Base-by-base conservation (phyloP, 2,888 invertebrate genomes). In the Lasioglossum lativentre region DNA sequence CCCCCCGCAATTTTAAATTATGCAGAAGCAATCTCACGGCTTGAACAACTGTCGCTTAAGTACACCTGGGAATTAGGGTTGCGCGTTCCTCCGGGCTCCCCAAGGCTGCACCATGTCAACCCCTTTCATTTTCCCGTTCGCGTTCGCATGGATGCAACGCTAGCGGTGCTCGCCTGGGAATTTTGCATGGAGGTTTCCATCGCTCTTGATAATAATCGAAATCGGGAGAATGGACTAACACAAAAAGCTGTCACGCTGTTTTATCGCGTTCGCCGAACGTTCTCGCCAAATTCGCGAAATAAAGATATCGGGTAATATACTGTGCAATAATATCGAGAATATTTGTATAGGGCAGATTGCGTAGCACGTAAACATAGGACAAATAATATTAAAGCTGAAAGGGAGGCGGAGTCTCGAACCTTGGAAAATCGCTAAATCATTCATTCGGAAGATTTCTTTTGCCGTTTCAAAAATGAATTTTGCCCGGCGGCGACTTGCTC, bases 1-100 rank as follows among this genome's bases (percentile, higher is more conserved):
- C 12, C 59, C n/a, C 3, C 16, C 38, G 63, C 76, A 86, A 86
- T 89, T 85, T 86, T 92, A 84, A 92, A 90, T 92, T 81, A 92
- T 93, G 89, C 92, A 93, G 88, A 89, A 87, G 91, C 92, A 91
- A 93, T 93, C 88, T 89, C 88, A 75, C 80, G 75, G 84, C 74
- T 88, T 90, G 92, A 93, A 92, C 88, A 91, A 89, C 89, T 89
- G 82, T 76, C 86, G 85, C 71, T 63, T 72, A 73, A 76, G 75
- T 76, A 82, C 79, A 70, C 45, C 75, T 63, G 86, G 84, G 86
- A 91, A 86, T 87, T 91, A 88, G 86, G 86, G 74, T 81, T 80
- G 76, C 73, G 27, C 56, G 59, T 63, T 74, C 63, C 42, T 56
- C 38, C 19, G 45, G 63, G 34, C 34, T 59, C 23, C 30, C n/a